These are phyloP conservation scores for Xestobium rufovillosum DNA, from an alignment of 2,888 invertebrate species.

Conservation along the genomic window DNA sequence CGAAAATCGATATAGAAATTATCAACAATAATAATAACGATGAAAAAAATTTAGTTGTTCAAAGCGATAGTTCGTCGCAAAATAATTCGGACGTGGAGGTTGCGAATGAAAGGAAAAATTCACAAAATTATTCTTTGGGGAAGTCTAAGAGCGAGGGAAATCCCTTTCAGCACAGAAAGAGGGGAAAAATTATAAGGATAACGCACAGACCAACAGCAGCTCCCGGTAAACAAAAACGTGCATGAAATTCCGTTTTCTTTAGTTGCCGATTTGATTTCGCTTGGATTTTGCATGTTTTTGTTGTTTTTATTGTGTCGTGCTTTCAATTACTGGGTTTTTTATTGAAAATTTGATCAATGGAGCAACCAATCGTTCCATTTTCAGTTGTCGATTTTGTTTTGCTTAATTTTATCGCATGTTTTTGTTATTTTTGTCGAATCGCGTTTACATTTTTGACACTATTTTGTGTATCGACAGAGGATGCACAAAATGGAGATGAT, in stretches of 20 bases:
- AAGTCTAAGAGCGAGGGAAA: constrained; percentile 43
- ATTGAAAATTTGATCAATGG: background rate
- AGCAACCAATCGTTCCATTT: too few relatives aligned
- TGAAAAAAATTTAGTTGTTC: constrained; percentile 8
- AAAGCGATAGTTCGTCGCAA: constrained; percentile 7
- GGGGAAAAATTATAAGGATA: constrained; percentile 38
- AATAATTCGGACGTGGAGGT: constrained; percentile 3
- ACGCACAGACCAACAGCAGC: constrained; percentile 32
- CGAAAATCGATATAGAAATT: constrained; percentile 15
- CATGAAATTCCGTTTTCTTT: too few relatives aligned
- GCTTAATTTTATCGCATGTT: too few relatives aligned
- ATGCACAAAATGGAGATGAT: too few relatives aligned
- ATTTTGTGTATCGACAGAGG: too few relatives aligned
- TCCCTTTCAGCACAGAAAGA: constrained; percentile 38
- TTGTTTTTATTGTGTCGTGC: too few relatives aligned
- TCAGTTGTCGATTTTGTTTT: too few relatives aligned
- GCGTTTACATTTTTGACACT: too few relatives aligned
- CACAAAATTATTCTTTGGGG: constrained; percentile 28
- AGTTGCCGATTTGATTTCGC: background rate
- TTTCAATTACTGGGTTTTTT: too few relatives aligned
- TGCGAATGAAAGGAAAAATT: constrained; percentile 7
- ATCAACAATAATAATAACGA: constrained; percentile 12
- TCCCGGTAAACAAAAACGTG: constrained; percentile 35
- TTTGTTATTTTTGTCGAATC: too few relatives aligned
- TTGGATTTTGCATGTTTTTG: background rate